Conservation (phyloP, 2,797 vertebrate genomes). For the Phyllotis vaccarum region DNA sequence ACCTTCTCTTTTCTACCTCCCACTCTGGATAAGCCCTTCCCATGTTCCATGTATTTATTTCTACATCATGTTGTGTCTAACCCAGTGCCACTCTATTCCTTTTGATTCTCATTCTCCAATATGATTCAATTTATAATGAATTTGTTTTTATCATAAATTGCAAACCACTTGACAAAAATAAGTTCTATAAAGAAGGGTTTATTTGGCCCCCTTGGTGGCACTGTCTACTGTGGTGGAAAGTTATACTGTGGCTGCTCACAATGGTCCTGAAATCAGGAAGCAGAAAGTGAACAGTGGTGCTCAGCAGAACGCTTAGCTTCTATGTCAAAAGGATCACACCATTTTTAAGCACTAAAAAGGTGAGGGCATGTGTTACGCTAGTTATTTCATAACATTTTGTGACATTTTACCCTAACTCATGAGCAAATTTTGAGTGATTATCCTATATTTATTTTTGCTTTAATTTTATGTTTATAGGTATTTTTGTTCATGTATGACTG, state of each 20-base stretch:
- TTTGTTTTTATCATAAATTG: neutral
- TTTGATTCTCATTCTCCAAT: constrained; percentile 13
- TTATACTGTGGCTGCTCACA: neutral
- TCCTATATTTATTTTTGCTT: neutral
- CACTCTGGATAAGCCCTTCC: neutral
- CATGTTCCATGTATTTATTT: neutral
- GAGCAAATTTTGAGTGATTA: constrained; percentile 10
- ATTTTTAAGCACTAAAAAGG: constrained; percentile 33
- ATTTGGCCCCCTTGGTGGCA: neutral
- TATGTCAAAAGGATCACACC: neutral
- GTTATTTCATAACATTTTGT: neutral
- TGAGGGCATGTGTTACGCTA: neutral
- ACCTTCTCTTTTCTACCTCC: neutral
- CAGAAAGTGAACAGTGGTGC: neutral
- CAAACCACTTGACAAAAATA: neutral
- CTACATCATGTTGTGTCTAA: neutral
- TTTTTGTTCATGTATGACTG: neutral
- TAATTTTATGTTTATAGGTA: neutral
- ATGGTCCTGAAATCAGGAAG: neutral
- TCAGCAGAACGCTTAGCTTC: neutral
- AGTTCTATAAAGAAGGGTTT: too few relatives aligned
- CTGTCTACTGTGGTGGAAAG: neutral
- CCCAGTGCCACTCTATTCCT: neutral
- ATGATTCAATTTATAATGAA: neutral
- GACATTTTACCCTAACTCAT: neutral